Evolutionary conservation across 2,888 invertebrate genomes (phyloP).

Genomic region (Apotomis betuletana): DNA sequence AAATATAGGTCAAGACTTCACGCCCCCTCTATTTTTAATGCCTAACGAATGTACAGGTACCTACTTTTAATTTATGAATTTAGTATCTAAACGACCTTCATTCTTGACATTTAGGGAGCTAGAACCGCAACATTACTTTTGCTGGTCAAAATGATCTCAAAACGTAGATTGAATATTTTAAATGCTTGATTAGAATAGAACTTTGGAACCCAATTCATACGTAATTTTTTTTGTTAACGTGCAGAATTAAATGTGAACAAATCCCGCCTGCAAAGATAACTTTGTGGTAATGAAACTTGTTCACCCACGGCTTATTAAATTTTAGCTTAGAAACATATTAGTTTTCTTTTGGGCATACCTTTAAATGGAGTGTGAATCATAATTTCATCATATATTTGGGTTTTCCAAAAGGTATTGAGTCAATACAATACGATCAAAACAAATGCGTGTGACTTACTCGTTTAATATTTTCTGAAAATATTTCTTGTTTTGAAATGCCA

Average conservation of each 20-base stretch:
- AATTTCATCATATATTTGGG: not conserved
- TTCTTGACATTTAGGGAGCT: constrained; percentile 24
- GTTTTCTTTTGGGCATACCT: constrained; percentile 28
- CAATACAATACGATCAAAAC: not conserved
- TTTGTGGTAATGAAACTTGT: not conserved
- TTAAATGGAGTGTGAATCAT: constrained; percentile 12
- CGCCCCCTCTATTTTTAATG: not conserved
- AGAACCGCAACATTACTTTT: not conserved
- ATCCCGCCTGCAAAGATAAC: not conserved
- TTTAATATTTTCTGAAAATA: too few species aligned
- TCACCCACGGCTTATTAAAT: constrained; percentile 20
- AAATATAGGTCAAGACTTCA: not conserved
- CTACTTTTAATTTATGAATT: constrained; percentile 13
- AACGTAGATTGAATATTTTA: too few species aligned
- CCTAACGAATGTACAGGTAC: constrained; percentile 19
- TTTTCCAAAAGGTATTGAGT: not conserved
- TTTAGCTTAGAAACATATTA: not conserved
- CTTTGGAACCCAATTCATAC: not conserved
- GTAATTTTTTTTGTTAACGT: too few species aligned
- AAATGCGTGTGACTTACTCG: not conserved
- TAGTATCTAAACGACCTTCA: constrained; percentile 24
- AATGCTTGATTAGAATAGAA: not conserved
- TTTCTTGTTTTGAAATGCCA: too few species aligned
- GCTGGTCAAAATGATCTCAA: not conserved
- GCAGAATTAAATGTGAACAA: not conserved